Evolutionary conservation across 2,888 invertebrate genomes (phyloP).

Genomic region (Silvanus unidentatus): DNA sequence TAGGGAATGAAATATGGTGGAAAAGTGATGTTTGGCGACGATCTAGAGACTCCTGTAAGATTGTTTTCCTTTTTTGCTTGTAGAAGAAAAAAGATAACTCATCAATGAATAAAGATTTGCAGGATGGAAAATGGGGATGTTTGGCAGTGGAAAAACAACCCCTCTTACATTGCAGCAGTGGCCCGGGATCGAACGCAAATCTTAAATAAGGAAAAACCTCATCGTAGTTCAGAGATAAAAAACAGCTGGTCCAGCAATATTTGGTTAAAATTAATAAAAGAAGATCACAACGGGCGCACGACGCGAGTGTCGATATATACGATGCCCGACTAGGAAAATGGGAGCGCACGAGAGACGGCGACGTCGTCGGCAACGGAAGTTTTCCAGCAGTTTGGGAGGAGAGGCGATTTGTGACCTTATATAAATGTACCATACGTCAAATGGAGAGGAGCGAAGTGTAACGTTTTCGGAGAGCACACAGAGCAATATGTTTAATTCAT

Average conservation of each 20-base stretch:
- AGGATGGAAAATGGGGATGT: too few species aligned
- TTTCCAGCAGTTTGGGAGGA: neutral
- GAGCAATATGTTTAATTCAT: conserved; percentile 42
- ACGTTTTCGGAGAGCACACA: conserved; percentile 1
- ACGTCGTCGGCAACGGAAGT: too few species aligned
- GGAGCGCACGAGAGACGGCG: neutral
- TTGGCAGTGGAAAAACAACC: too few species aligned
- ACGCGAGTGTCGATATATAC: conserved; percentile 7
- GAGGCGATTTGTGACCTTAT: conserved; percentile 22
- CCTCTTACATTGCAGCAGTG: too few species aligned
- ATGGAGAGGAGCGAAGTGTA: neutral
- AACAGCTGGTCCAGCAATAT: conserved; percentile 38
- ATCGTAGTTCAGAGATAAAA: conserved; percentile 25
- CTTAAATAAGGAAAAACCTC: conserved; percentile 3
- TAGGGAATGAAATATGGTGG: conserved; percentile 25
- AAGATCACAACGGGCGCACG: conserved; percentile 19
- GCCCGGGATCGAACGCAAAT: neutral
- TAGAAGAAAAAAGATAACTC: too few species aligned
- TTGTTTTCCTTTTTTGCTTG: too few species aligned
- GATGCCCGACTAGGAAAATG: conserved; percentile 2
- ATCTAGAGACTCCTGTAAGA: too few species aligned
- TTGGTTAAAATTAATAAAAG: conserved; percentile 41
- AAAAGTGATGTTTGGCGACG: neutral
- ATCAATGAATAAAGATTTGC: too few species aligned
- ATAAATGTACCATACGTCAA: conserved; percentile 3